Percentiles rank a stretch among this genome's conserved stretches.
phyloP scores from a whole-genome alignment of 2,113 vertebrate genomes.

The Patagioenas fasciata region DNA sequence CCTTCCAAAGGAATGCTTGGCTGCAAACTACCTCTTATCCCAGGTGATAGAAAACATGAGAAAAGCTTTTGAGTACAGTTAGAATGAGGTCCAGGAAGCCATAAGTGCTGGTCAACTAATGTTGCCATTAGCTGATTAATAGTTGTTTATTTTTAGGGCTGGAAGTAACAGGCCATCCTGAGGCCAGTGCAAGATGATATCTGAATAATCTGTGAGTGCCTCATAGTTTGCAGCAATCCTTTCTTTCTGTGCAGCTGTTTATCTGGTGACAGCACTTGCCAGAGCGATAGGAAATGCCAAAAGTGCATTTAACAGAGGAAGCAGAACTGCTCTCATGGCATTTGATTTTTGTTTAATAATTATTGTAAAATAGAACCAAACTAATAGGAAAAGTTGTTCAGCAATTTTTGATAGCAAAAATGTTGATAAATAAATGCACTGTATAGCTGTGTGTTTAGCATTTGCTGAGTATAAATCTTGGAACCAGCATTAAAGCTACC shows the following conservation, averaged over 20 bases:
- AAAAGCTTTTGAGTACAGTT: constrained; percentile 66
- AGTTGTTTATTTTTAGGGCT: constrained; percentile 85
- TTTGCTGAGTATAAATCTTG: not conserved
- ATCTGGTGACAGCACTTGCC: constrained; percentile 50
- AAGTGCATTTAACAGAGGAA: not conserved
- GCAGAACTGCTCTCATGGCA: not conserved
- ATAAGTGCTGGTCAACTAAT: constrained; percentile 69
- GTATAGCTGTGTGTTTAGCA: not conserved
- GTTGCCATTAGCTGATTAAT: constrained; percentile 81
- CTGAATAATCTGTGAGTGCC: constrained; percentile 72
- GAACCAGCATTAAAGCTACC: constrained; percentile 54
- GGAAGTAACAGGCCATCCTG: constrained; percentile 74
- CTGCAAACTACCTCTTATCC: constrained; percentile 73
- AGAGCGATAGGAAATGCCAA: constrained; percentile 53
- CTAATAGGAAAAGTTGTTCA: not conserved
- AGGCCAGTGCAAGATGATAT: constrained; percentile 77
- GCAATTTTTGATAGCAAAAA: not conserved
- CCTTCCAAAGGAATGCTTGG: constrained; percentile 68
- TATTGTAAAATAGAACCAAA: not conserved
- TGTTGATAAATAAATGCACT: not conserved
- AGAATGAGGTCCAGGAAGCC: constrained; percentile 63
- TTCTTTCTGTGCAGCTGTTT: constrained; percentile 55
- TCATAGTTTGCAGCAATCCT: constrained; percentile 67
- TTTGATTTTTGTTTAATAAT: not conserved
- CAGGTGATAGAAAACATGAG: constrained; percentile 71